Evolutionary conservation across 2,113 vertebrate genomes (phyloP), one percentile per base, ranked within the genome.

Genomic region (Oncorhynchus keta): DNA sequence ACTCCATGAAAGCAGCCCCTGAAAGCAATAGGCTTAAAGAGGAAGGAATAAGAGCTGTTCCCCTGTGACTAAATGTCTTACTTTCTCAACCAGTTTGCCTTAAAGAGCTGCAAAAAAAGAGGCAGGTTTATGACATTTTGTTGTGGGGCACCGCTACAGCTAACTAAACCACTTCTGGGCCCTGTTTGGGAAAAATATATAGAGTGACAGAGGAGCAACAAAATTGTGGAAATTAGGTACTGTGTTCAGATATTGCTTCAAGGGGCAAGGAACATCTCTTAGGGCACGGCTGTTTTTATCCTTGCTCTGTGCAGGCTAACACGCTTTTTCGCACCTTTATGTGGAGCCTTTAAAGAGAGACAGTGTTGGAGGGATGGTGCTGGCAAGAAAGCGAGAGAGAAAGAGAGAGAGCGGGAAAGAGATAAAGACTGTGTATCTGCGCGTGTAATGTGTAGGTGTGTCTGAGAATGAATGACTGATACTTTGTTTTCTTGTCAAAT

Each of bases 21-120:
- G 80, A 85, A 83, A 86, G 85, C 85, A 91, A 87, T 84, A 84
- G 86, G 89, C 90, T 92, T 90, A 89, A 79, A 39, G 39, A 39
- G 39, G 39, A 39, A 39, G 39, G 39, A 84, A 83, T 79, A 84
- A 84, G 83, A 84, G 80, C 84, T 76, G 71, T 89, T 77, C 85
- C 88, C 85, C 86, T 84, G 89, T 87, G 85, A 86, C 84, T 89
- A 84, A 90, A 91, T 84, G 88, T 92, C 87, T 90, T 76, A 87
- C 80, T 90, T 79, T 83, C 80, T 81, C 26, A 83, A 85, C 84
- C 49, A 51, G 49, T 14, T 24, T 66, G 64, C 64, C n/a, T 20
- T 28, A 66, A 66, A 66, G 24, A 66, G 30, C 26, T 26, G 24
- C 30, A 6, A 32, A 16, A 16, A 32, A 68, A 68, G 28, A 30